Conservation (phyloP, 2,113 vertebrate species). For the Microcebus tavaratra region DNA sequence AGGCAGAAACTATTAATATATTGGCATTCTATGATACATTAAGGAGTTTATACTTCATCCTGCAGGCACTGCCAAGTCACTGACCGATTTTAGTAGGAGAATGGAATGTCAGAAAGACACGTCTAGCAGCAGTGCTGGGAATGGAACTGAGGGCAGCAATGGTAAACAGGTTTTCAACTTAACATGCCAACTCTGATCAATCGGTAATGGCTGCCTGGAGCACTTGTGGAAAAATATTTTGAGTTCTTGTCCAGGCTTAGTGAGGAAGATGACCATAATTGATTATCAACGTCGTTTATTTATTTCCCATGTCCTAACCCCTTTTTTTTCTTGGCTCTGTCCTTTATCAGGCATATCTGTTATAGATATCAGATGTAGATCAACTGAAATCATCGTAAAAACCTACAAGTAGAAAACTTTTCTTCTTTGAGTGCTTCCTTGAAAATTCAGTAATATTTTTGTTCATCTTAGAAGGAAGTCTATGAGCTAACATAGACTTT, state of each 20-base stretch:
- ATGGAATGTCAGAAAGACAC: background rate
- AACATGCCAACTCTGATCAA: slow-evolving; percentile 49
- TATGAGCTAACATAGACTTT: background rate
- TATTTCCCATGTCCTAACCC: slow-evolving; percentile 19
- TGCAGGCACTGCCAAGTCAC: slow-evolving; percentile 21
- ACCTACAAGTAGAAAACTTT: background rate
- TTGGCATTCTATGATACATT: background rate
- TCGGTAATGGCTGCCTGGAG: background rate
- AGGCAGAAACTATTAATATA: background rate
- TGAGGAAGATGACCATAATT: slow-evolving; percentile 30
- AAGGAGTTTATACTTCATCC: background rate
- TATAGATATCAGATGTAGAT: slow-evolving; percentile 3
- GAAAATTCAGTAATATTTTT: background rate
- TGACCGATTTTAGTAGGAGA: background rate
- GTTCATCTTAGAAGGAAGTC: background rate
- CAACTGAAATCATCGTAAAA: background rate
- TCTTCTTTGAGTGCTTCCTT: background rate
- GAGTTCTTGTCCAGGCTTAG: slow-evolving; percentile 6
- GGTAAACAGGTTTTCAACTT: slow-evolving; percentile 56
- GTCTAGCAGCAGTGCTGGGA: background rate
- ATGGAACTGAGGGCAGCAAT: background rate
- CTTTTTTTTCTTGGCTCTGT: background rate
- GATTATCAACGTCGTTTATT: slow-evolving; percentile 35
- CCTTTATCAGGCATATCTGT: background rate
- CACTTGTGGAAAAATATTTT: slow-evolving; percentile 42